A percentile compares a stretch with the other conserved stretches of the same genome.
phyloP scores from a whole-genome alignment of 2,797 vertebrate species.

The Sebastes hubbsi region DNA sequence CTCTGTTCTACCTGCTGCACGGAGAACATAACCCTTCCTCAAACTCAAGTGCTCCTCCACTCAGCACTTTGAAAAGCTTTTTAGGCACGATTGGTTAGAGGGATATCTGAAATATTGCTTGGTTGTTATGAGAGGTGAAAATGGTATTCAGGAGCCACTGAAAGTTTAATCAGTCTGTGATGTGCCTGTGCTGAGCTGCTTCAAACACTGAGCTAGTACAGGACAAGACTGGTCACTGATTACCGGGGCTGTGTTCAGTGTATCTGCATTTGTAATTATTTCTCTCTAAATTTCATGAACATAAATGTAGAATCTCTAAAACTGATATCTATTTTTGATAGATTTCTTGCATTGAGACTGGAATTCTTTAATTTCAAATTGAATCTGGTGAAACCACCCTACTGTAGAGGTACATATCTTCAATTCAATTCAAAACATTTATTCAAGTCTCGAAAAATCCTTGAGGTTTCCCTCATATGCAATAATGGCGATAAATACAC shows the following conservation, averaged over 20 bases:
- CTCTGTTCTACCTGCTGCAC: conserved; percentile 58
- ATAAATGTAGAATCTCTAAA: neutral
- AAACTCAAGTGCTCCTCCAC: conserved; percentile 67
- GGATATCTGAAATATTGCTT: conserved; percentile 59
- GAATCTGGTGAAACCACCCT: conserved; percentile 24
- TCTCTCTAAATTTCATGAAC: neutral
- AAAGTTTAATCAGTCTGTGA: conserved; percentile 73
- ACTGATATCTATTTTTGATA: neutral
- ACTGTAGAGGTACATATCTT: neutral
- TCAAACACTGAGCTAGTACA: conserved; percentile 32
- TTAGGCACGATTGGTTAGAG: conserved; percentile 58
- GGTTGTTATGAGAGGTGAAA: conserved; percentile 67
- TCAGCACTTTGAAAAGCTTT: conserved; percentile 71
- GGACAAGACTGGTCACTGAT: conserved; percentile 6
- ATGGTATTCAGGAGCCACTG: conserved; percentile 63
- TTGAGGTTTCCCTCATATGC: too few species aligned
- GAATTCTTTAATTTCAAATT: neutral
- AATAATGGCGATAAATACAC: too few species aligned
- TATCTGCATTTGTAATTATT: neutral
- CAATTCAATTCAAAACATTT: too few species aligned
- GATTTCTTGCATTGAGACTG: conserved; percentile 11
- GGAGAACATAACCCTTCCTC: conserved; percentile 64
- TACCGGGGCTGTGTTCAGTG: neutral
- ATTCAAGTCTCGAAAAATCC: too few species aligned
- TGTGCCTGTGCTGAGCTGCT: conserved; percentile 40